phyloP scores from a whole-genome alignment of 1,140 invertebrate genomes.

The Delia radicum region DNA sequence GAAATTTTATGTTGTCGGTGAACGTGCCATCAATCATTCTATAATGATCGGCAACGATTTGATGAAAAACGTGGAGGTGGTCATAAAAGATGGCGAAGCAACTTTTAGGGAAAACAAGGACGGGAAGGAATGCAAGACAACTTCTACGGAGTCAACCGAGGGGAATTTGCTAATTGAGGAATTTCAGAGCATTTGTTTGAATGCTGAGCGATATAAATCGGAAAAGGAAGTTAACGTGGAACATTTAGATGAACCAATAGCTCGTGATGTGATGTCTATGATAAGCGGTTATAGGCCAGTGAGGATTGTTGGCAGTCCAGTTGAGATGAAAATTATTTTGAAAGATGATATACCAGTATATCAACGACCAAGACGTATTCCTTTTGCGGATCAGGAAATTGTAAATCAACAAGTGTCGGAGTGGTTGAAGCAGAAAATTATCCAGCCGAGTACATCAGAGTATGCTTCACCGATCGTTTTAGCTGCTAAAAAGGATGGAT shows the following conservation, averaged over 20 bases:
- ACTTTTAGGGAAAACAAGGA: too few species aligned
- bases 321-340: conserved; percentile 30
- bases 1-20: too few species aligned
- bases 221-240: neutral
- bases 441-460: conserved; percentile 34
- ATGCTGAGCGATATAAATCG: neutral
- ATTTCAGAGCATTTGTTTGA: neutral
- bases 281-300: neutral
- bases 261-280: neutral
- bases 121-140: too few species aligned
- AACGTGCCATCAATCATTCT: too few species aligned
- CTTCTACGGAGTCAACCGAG: too few species aligned
- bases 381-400: conserved; percentile 37
- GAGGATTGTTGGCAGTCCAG: neutral
- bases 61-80: too few species aligned
- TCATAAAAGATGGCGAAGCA: too few species aligned
- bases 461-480: conserved; percentile 40
- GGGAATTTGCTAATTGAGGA: neutral
- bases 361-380: conserved; percentile 39
- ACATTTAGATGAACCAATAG: neutral
- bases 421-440: conserved; percentile 42
- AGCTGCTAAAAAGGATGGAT: conserved; percentile 37
- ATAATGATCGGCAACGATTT: too few species aligned
- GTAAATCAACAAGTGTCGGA: conserved; percentile 42
- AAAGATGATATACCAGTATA: conserved; percentile 37